Evolutionary conservation across 2,797 vertebrate species (phyloP), one percentile per base, ranked within the genome.

Genomic region (Liasis olivaceus): DNA sequence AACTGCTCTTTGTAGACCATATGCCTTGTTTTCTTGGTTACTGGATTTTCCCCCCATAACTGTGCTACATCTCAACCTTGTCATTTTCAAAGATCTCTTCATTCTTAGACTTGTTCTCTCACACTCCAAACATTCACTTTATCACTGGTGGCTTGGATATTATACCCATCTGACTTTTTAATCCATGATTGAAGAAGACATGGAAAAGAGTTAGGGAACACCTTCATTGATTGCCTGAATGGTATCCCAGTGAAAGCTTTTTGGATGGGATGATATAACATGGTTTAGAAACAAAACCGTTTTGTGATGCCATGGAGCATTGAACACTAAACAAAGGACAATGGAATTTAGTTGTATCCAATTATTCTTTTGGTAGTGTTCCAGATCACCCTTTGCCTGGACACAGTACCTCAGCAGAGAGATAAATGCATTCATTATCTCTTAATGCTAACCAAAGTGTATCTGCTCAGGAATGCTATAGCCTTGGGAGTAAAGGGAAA

Each of bases 401-500:
- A 42, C 12, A 31, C 24, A 84, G 26, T 3, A 2, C 14, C 22
- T 7, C 15, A 93, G 8, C 59, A 84, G 77, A 92, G 15, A 85
- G 36, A 56, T 1, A 4, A 93, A 90, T 72, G 0, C 66, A 3
- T 17, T 54, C 1, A 0, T 63, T 92, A 47, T 84, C 7, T n/a
- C 28, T 87, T 36, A 85, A 88, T 84, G 26, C 17, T 85, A 88
- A 63, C 54, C 31, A 92, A 92, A 2, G 69, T 1, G 0, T 85
- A 12, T 94, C 90, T 93, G 81, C 62, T 5, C 47, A 93, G 95
- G 94, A 92, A 69, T 86, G 59, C 89, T 31, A 0, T 14, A 93
- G 91, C 81, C 92, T 88, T 91, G 90, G n/a, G 28, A 88, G 42
- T n/a, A 54, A 77, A 88, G 89, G 63, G 87, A 91, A 94, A 69